Evolutionary conservation across 1,140 invertebrate species (phyloP), one percentile per base, ranked within the genome.

Genomic region (Drosophila prosaltans): DNA sequence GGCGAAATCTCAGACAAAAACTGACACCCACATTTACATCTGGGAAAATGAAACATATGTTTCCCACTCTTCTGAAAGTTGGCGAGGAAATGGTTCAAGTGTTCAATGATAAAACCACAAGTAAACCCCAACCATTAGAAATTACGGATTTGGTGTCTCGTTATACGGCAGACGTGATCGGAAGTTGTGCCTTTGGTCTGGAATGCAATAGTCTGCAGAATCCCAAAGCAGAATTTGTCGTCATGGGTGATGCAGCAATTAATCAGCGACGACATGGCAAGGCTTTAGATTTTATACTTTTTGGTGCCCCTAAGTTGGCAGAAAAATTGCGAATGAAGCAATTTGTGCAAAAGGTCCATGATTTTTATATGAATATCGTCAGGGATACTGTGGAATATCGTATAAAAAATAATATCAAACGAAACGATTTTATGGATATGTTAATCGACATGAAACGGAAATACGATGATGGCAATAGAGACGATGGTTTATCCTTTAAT

Each of bases 131-230:
- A 16, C 11, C 57, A 0, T 2, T 86, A 8, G 88, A 92, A 16
- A 55, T 91, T 7, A 74, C 63, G 0, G 75, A 91, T 11, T 40
- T 92, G 11, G 11, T 89, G 45, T 79, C 81, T 0, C 68, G 90
- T 10, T 93, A 80, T 51, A 91, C 84, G 0, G 85, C 81, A 1
- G 92, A 92, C 64, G 79, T 91, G 0, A 95, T 95, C 21, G 94
- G 94, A 0, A 94, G 92, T 28, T 94, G 94, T 40, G 95, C 94
- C 7, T 95, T 95, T 80, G 95, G 95, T 0, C 92, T 95, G 3
- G 93, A 95, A 16, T 94, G 94, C 68, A 94, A 94, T 58, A 93
- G 94, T 28, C 40, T 90, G 3, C 55, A 63, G 3, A 91, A 94
- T 74, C 90, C 93, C 0, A 90, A 94, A 7, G 92, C 93, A 0